Evolutionary conservation across 1,140 invertebrate genomes (phyloP), one percentile per base, ranked within the genome.

Genomic region (Lepidurus couesii): DNA sequence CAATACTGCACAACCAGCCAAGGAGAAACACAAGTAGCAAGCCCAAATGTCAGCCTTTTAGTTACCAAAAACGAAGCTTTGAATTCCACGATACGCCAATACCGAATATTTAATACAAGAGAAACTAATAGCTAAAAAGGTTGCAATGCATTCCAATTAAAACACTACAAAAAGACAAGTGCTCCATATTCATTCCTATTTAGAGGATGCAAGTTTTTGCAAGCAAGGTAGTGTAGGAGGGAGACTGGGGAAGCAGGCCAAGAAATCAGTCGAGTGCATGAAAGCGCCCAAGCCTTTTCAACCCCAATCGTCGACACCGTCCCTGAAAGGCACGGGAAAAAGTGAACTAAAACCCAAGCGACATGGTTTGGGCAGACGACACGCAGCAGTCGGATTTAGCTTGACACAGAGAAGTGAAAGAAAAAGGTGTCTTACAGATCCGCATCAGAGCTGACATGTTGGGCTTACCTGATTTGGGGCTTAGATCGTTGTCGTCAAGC

Each of bases 401-500:
- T 65, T 16, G 53, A 65, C 53, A 65, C 21, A 13, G 34, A 34
- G 34, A 34, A 34, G 34, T 47, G 13, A 21, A 16, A 13, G 16
- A 65, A 65, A 65, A 65, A 1, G 8, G 16, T 65, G 53, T n/a
- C 6, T 16, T n/a, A 21, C 7, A 65, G 6, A 65, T n/a, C 16
- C 13, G 6, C 53, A 21, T n/a, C 16, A 65, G 21, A 9, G 6
- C 21, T 7, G 53, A 65, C 53, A 65, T 21, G 7, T 65, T 21
- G 16, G 53, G 53, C 53, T 65, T 65, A 65, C 53, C 53, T 65
- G 53, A 13, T 1, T 65, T 65, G 13, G 53, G 53, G 53, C 13
- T 65, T 65, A 16, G 21, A 65, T 65, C 53, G 53, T 65, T 65
- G 53, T 34, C 34, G 34, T 65, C 53, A 65, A 65, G n/a, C 53